Evolutionary conservation across 2,888 invertebrate species (phyloP).

Genomic region (Mamestra brassicae): DNA sequence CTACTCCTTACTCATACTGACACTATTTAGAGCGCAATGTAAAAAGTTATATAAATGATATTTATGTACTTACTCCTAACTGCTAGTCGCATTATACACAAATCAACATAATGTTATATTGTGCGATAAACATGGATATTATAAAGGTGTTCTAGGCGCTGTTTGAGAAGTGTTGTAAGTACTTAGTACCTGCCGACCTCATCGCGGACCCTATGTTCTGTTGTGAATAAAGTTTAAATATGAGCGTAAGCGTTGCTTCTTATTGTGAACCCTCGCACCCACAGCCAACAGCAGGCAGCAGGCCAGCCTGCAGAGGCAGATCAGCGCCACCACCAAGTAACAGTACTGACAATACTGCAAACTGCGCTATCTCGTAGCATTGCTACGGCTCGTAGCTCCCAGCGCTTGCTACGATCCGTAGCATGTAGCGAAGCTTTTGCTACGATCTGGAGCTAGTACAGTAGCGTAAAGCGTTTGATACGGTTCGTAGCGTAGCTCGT

Average conservation of each 20-base stretch:
- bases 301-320: background rate
- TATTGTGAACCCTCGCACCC: constrained; percentile 22
- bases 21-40: constrained; percentile 48
- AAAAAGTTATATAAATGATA: constrained; percentile 55
- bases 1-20: constrained; percentile 7
- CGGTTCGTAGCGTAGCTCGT: too few relatives aligned
- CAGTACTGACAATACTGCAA: background rate
- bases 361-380: background rate
- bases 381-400: background rate
- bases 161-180: constrained; percentile 61
- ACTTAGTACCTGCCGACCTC: constrained; percentile 68
- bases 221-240: constrained; percentile 84
- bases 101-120: constrained; percentile 53
- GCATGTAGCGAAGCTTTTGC: background rate
- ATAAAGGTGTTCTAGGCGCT: constrained; percentile 52
- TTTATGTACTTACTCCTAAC: constrained; percentile 42
- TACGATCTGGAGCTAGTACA: background rate
- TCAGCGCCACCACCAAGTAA: background rate
- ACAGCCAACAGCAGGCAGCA: too few relatives aligned
- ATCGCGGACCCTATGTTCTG: constrained; percentile 80
- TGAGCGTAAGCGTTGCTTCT: constrained; percentile 68
- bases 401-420: background rate
- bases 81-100: constrained; percentile 57
- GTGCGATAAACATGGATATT: constrained; percentile 47
- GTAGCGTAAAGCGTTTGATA: too few relatives aligned